phyloP scores from a whole-genome alignment of 2,888 invertebrate genomes.

The Lymantria monacha region DNA sequence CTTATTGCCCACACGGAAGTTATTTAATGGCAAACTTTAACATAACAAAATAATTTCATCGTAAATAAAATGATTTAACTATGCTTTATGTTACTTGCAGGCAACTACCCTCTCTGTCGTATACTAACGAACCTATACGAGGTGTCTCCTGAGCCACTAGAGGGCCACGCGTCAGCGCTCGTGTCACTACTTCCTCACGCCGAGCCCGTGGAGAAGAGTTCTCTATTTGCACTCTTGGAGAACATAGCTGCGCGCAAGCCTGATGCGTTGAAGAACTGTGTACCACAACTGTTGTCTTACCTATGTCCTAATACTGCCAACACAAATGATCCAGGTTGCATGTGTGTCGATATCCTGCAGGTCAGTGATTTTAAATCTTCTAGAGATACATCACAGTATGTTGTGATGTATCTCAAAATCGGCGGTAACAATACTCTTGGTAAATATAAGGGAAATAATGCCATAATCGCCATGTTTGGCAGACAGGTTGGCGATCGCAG shows the following conservation, averaged over 20 bases:
- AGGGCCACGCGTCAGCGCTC: conserved; percentile 91
- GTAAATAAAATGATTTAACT: too few species aligned
- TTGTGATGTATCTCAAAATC: too few species aligned
- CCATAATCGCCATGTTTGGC: too few species aligned
- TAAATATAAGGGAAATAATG: too few species aligned
- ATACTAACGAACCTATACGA: conserved; percentile 95
- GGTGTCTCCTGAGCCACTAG: conserved; percentile 92
- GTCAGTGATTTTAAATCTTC: conserved; percentile 21
- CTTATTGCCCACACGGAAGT: too few species aligned
- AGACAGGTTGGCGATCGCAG: too few species aligned
- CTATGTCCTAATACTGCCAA: conserved; percentile 74
- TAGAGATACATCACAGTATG: neutral
- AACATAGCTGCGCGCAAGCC: conserved; percentile 92
- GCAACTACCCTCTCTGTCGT: conserved; percentile 93
- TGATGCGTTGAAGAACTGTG: conserved; percentile 89
- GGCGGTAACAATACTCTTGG: too few species aligned
- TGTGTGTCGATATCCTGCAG: conserved; percentile 74
- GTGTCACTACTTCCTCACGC: conserved; percentile 91
- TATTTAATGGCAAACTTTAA: too few species aligned
- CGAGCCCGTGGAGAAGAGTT: conserved; percentile 92
- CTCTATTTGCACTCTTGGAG: conserved; percentile 91
- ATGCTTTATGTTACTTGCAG: conserved; percentile 59
- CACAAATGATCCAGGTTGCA: conserved; percentile 66
- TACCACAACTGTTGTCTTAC: conserved; percentile 91
- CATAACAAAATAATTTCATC: too few species aligned